phyloP scores from a whole-genome alignment of 2,113 vertebrate species.

The Prunella himalayana region DNA sequence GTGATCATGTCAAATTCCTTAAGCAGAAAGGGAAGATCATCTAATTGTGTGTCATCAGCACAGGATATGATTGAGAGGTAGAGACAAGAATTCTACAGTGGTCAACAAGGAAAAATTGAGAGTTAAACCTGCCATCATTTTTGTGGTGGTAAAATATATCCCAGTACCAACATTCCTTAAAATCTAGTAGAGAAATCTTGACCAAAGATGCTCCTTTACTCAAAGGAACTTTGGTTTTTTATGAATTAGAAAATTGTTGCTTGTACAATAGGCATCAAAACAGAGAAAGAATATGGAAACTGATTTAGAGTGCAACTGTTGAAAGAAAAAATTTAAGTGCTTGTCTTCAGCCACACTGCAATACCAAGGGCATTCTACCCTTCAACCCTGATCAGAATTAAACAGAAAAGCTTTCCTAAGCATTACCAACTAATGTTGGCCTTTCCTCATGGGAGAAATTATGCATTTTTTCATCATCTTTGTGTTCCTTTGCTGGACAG shows the following conservation, averaged over 20 bases:
- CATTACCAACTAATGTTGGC: background rate
- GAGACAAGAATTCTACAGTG: background rate
- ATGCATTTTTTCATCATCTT: background rate
- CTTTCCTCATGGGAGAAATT: background rate
- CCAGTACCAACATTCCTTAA: background rate
- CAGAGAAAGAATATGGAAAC: background rate
- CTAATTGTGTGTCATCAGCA: background rate
- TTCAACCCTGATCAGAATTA: background rate
- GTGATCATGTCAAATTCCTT: background rate
- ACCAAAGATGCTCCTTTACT: background rate
- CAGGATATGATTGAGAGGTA: background rate
- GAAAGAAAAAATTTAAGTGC: background rate
- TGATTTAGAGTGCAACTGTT: background rate
- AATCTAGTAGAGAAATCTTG: background rate
- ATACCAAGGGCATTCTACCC: background rate
- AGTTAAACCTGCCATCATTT: background rate
- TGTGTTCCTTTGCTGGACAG: background rate
- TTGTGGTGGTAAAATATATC: background rate
- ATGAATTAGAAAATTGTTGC: background rate
- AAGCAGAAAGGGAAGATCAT: background rate
- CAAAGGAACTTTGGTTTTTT: background rate
- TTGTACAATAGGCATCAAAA: background rate
- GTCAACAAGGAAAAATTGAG: background rate
- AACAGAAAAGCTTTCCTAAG: background rate
- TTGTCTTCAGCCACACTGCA: background rate